These are phyloP conservation scores for Molanna angustata DNA, from an alignment of 2,888 invertebrate genomes.

Conservation along the genomic window DNA sequence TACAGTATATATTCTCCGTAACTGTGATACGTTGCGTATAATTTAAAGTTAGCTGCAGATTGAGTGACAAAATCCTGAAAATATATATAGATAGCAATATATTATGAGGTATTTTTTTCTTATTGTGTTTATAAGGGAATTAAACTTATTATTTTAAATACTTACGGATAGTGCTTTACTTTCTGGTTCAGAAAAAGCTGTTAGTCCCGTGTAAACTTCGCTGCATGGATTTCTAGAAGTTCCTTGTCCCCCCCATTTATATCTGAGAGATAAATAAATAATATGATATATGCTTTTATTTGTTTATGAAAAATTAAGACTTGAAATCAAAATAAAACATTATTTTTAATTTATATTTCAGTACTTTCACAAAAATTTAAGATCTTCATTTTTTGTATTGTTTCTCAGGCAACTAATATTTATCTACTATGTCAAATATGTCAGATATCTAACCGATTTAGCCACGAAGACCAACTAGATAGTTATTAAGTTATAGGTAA, in stretches of 20 bases:
- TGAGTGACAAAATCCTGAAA: conserved; percentile 53
- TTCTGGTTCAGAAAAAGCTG: conserved; percentile 86
- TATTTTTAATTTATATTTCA: too few relatives aligned
- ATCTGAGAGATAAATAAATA: too few relatives aligned
- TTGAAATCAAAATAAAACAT: too few relatives aligned
- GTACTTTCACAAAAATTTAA: too few relatives aligned
- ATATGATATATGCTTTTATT: too few relatives aligned
- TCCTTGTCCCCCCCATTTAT: conserved; percentile 83
- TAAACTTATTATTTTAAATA: conserved; percentile 21
- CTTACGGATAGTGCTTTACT: conserved; percentile 60
- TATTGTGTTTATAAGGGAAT: background rate
- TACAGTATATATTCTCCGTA: conserved; percentile 83
- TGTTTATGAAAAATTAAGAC: too few relatives aligned
- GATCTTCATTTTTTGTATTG: too few relatives aligned
- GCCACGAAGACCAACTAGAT: too few relatives aligned
- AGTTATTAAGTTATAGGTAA: too few relatives aligned
- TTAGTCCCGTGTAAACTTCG: conserved; percentile 75
- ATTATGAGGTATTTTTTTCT: background rate
- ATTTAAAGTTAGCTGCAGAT: conserved; percentile 59
- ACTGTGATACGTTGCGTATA: conserved; percentile 77
- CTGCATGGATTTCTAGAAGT: conserved; percentile 80
- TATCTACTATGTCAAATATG: too few relatives aligned
- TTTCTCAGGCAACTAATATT: too few relatives aligned
- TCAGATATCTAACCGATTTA: too few relatives aligned
- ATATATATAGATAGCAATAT: conserved; percentile 1